These are phyloP conservation scores for Dione vanillae DNA, from an alignment of 2,888 invertebrate species.

Conservation along the genomic window DNA sequence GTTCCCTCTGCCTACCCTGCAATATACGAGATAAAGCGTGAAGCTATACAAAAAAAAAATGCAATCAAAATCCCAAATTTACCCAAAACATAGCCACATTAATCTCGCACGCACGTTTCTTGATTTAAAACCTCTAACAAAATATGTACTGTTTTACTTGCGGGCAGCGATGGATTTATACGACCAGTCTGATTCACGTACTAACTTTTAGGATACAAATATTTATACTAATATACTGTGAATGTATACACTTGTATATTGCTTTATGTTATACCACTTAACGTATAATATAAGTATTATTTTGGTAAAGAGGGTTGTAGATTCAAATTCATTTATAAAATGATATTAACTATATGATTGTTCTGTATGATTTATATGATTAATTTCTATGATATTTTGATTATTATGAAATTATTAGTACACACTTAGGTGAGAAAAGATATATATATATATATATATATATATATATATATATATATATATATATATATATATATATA, in stretches of 20 bases:
- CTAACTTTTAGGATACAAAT: constrained; percentile 67
- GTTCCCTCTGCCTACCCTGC: too few relatives aligned
- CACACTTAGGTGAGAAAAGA: too few relatives aligned
- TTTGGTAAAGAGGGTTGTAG: background rate
- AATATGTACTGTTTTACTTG: constrained; percentile 77
- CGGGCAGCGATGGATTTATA: constrained; percentile 74
- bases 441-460: too few relatives aligned
- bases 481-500: too few relatives aligned
- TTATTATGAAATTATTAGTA: too few relatives aligned
- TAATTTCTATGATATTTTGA: too few relatives aligned
- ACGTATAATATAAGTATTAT: background rate
- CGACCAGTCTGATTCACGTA: constrained; percentile 65
- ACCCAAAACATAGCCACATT: constrained; percentile 49
- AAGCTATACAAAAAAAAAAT: too few relatives aligned
- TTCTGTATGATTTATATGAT: background rate
- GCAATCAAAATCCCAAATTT: constrained; percentile 23
- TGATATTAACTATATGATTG: background rate
- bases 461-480: too few relatives aligned
- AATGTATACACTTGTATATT: constrained; percentile 46
- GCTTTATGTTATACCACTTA: constrained; percentile 48
- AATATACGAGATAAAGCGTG: too few relatives aligned
- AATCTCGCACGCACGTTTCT: constrained; percentile 65
- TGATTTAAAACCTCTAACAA: constrained; percentile 75
- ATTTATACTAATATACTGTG: constrained; percentile 59
- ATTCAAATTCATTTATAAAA: background rate